Base-by-base conservation (phyloP, 1,140 invertebrate genomes). In the Magallana gigas region DNA sequence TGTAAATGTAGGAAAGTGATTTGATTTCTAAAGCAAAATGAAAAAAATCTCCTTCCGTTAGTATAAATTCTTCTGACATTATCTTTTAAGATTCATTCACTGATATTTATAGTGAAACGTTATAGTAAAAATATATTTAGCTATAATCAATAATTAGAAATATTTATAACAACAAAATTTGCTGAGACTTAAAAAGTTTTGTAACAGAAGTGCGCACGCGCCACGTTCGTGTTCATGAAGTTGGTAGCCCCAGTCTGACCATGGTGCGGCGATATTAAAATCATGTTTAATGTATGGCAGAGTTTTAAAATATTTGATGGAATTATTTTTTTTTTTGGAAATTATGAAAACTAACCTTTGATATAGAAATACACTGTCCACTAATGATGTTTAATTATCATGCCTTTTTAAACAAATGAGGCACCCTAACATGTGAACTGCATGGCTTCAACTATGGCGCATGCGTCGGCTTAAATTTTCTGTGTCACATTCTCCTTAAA, bases 211-310 rank as follows among this genome's bases (percentile, higher is more conserved):
- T 76, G 68, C 68, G 68, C 68, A 76, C 68, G 68, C 68, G 68
- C 68, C 68, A 76, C 23, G 68, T 76, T 76, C 68, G 68, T 76
- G 68, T 76, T 76, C 23, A 76, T 76, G 68, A 76, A 76, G 68
- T 76, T 76, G 68, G 68, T 76, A 76, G 68, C 68, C 68, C 68
- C 68, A 76, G 23, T 76, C 68, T 76, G 68, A 76, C 68, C 68
- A 29, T 76, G 68, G 36, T 76, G 68, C 68, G 68, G 8, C 23
- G 68, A 76, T 18, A 76, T 36, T 36, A 76, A 76, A 76, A 76
- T 48, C 36, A 48, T 48, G 36, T 48, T 5, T 48, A 48, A 48
- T 48, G 36, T 48, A 48, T 48, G 36, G 36, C 36, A 48, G 2
- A 48, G 36, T 48, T 48, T 48, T 48, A 48, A 48, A 48, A 48